phyloP scores from a whole-genome alignment of 2,113 vertebrate species.

The Pluvianellus socialis region DNA sequence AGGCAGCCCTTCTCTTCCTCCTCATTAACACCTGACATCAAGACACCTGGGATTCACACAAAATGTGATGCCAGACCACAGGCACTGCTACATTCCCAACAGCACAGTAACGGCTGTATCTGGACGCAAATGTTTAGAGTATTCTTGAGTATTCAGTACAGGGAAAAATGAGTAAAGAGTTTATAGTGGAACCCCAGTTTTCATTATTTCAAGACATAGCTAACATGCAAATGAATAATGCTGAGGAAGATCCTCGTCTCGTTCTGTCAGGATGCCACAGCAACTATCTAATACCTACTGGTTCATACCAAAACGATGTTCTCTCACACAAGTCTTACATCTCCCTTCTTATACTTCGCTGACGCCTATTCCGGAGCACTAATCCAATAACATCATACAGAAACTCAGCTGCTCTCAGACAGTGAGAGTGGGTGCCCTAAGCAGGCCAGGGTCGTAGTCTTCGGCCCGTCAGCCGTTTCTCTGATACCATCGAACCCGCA shows the following conservation, averaged over 20 bases:
- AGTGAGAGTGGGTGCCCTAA: background rate
- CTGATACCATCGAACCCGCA: background rate
- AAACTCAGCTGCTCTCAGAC: background rate
- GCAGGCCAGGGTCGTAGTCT: background rate
- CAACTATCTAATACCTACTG: background rate
- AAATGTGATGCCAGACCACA: background rate
- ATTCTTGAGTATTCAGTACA: background rate
- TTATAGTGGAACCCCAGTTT: background rate
- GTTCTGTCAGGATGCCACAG: background rate
- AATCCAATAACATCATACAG: background rate
- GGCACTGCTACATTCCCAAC: background rate
- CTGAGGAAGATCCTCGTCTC: background rate
- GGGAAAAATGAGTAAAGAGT: fast-evolving
- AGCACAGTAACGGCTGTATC: background rate
- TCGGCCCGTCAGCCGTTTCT: background rate
- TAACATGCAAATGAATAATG: background rate
- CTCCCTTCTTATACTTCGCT: too few relatives aligned
- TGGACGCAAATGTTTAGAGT: background rate
- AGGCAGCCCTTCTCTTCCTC: background rate
- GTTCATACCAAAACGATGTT: background rate
- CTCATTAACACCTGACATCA: background rate
- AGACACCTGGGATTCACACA: background rate
- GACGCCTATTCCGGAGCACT: background rate
- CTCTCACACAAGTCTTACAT: background rate
- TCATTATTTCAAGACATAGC: background rate